Evolutionary conservation across 2,797 vertebrate genomes (phyloP).

Genomic region (Sarcophilus harrisii): DNA sequence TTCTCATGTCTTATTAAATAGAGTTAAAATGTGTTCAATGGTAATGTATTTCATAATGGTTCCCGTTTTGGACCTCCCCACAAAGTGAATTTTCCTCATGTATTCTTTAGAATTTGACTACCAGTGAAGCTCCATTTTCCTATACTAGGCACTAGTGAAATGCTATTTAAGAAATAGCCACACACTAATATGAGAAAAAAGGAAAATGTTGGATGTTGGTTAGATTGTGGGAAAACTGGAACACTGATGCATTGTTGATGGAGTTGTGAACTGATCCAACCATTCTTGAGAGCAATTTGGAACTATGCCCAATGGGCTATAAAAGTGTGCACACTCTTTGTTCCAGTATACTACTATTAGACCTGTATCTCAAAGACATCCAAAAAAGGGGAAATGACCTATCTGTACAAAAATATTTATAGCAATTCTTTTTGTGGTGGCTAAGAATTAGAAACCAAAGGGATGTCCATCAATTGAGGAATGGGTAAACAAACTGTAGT

Average conservation of each 20-base stretch:
- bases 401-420: background rate
- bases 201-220: background rate
- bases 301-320: background rate
- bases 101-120: background rate
- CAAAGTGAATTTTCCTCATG: background rate
- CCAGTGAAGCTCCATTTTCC: background rate
- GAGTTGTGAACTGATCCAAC: background rate
- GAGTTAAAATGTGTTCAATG: background rate
- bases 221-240: background rate
- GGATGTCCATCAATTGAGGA: background rate
- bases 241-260: background rate
- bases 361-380: background rate
- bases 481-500: background rate
- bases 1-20: background rate
- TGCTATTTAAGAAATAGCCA: background rate
- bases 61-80: background rate
- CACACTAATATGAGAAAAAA: background rate
- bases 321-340: background rate
- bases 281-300: background rate
- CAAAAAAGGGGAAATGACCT: background rate
- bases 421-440: background rate
- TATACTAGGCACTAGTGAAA: fast-evolving
- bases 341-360: background rate
- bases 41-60: background rate
- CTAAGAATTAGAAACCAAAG: background rate